phyloP scores from a whole-genome alignment of 2,113 vertebrate genomes.

The Aldabrachelys gigantea region DNA sequence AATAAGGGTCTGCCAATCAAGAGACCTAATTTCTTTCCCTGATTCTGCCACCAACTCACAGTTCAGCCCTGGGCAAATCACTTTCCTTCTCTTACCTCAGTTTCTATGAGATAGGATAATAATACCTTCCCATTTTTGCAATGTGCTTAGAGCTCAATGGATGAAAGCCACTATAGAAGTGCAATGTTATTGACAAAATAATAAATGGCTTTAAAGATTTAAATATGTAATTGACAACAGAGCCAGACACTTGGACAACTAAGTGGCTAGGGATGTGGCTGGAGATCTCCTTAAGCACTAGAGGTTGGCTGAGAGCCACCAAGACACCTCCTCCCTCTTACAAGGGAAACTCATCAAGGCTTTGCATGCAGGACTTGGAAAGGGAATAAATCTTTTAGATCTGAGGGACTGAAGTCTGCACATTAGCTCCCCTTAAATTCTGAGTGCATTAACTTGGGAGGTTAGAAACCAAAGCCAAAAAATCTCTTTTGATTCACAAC shows the following conservation, averaged over 20 bases:
- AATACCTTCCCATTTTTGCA: not conserved
- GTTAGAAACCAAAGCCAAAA: slow-evolving; percentile 68
- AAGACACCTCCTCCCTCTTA: slow-evolving; percentile 42
- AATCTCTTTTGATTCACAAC: slow-evolving; percentile 74
- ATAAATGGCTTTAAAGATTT: not conserved
- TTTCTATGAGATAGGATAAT: not conserved
- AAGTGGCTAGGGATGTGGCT: not conserved
- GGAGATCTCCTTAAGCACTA: slow-evolving; percentile 34
- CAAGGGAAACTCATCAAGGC: slow-evolving; percentile 41
- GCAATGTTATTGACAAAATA: not conserved
- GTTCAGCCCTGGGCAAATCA: not conserved
- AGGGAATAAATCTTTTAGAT: slow-evolving; percentile 61
- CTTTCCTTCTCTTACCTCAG: fast-evolving
- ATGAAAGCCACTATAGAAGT: not conserved
- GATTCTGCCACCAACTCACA: not conserved
- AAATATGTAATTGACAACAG: not conserved
- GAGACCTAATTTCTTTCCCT: not conserved
- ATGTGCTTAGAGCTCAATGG: not conserved
- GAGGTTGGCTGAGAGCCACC: slow-evolving; percentile 2
- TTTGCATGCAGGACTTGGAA: slow-evolving; percentile 14
- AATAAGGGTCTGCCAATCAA: not conserved
- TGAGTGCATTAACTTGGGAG: slow-evolving; percentile 69
- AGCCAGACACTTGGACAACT: fast-evolving
- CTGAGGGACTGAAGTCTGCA: slow-evolving; percentile 17
- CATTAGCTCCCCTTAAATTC: slow-evolving; percentile 63